phyloP scores from a whole-genome alignment of 1,140 invertebrate genomes.

The Ptiloglossa arizonensis region DNA sequence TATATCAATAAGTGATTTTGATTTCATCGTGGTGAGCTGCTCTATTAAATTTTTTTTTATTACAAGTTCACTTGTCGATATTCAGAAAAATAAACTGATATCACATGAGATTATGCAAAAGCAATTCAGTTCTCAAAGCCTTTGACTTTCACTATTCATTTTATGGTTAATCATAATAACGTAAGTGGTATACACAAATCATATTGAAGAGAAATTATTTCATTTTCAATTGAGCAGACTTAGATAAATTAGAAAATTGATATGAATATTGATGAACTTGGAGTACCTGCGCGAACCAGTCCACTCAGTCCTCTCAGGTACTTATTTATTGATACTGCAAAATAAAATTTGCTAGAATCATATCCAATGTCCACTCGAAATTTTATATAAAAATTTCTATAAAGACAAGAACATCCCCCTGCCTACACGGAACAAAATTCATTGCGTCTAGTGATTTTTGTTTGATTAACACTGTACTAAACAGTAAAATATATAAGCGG shows the following conservation, averaged over 20 bases:
- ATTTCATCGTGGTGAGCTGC: slow-evolving; percentile 50
- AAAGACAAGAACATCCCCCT: slow-evolving; percentile 18
- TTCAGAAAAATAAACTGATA: slow-evolving; percentile 16
- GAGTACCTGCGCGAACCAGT: slow-evolving; percentile 56
- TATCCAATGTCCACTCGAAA: slow-evolving; percentile 40
- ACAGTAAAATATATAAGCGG: neutral
- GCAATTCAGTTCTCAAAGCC: slow-evolving; percentile 20
- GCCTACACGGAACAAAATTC: slow-evolving; percentile 9
- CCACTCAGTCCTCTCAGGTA: slow-evolving; percentile 56
- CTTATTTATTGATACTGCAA: slow-evolving; percentile 55
- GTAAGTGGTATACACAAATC: slow-evolving; percentile 31
- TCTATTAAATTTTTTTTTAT: slow-evolving; percentile 37
- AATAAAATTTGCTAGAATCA: slow-evolving; percentile 56
- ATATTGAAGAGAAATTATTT: slow-evolving; percentile 28
- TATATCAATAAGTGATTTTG: slow-evolving; percentile 53
- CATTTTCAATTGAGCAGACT: slow-evolving; percentile 39
- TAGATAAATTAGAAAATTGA: slow-evolving; percentile 63
- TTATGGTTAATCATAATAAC: slow-evolving; percentile 13
- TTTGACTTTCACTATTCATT: slow-evolving; percentile 36
- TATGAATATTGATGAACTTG: slow-evolving; percentile 63
- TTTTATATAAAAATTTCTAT: slow-evolving; percentile 45
- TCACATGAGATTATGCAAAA: slow-evolving; percentile 41
- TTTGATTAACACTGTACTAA: slow-evolving; percentile 3
- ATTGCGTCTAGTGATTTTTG: slow-evolving; percentile 10
- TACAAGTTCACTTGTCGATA: slow-evolving; percentile 20